phyloP scores from a whole-genome alignment of 1,140 invertebrate species.

The Cherax destructor region DNA sequence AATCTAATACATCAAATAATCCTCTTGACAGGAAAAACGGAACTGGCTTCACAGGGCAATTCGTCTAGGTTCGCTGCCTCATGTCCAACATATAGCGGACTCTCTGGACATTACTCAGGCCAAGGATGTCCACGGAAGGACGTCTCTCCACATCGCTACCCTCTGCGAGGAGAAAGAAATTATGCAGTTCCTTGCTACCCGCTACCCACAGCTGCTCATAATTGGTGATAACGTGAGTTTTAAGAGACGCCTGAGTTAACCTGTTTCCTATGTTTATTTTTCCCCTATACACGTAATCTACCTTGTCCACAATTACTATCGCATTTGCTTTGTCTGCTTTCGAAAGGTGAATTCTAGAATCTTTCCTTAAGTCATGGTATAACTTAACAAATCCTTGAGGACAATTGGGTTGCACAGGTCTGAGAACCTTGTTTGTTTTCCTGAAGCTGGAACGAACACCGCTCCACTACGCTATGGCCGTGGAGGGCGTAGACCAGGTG shows the following conservation, averaged over 20 bases:
- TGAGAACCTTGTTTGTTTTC: not conserved
- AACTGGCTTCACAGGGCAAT: constrained; percentile 87
- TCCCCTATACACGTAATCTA: no score
- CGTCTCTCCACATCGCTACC: constrained; percentile 88
- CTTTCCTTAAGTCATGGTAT: no score
- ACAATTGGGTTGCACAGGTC: no score
- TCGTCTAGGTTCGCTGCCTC: constrained; percentile 80
- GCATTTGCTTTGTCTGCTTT: no score
- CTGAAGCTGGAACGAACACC: constrained; percentile 87
- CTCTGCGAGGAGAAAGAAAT: constrained; percentile 86
- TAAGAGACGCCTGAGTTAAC: no score
- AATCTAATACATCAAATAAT: no score
- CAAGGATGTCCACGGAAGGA: constrained; percentile 83
- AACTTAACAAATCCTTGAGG: no score
- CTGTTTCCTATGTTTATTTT: no score
- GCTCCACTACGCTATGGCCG: constrained; percentile 92
- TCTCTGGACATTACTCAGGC: constrained; percentile 81
- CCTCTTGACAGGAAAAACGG: constrained; percentile 80
- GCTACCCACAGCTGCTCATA: constrained; percentile 83
- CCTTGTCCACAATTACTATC: no score
- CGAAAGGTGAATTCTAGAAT: no score
- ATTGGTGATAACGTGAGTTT: constrained; percentile 90
- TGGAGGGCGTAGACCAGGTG: constrained; percentile 86
- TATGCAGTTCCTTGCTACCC: constrained; percentile 83
- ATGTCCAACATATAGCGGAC: constrained; percentile 80